Percentiles rank a stretch among this genome's conserved stretches.
Conservation (phyloP, 2,797 vertebrate species). For the Hydrolagus colliei region DNA sequence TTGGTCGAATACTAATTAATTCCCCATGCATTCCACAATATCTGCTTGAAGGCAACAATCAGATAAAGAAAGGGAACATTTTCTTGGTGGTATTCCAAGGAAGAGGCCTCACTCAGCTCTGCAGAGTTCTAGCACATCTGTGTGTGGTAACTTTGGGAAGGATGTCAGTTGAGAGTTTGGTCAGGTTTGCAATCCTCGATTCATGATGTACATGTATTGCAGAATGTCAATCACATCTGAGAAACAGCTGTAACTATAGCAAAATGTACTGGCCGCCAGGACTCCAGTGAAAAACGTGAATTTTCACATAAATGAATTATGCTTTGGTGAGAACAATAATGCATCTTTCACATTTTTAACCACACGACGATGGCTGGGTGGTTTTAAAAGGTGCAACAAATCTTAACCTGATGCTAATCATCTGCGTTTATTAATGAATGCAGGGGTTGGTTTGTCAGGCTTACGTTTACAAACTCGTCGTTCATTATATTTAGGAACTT, state of each 20-base stretch:
- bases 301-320: too few relatives aligned
- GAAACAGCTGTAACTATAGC: constrained; percentile 61
- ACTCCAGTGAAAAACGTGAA: constrained; percentile 20
- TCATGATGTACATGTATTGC: neutral
- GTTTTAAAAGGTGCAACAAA: too few relatives aligned
- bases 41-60: neutral
- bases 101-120: neutral
- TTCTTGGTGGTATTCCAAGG: neutral
- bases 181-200: neutral
- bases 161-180: neutral
- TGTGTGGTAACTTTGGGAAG: neutral
- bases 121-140: neutral
- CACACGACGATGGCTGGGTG: too few relatives aligned
- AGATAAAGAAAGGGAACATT: neutral
- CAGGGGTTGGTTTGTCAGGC: too few relatives aligned
- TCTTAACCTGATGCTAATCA: too few relatives aligned
- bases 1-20: neutral
- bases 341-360: too few relatives aligned
- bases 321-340: too few relatives aligned
- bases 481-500: too few relatives aligned
- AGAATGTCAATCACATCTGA: constrained; percentile 35
- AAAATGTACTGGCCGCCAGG: constrained; percentile 56
- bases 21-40: neutral
- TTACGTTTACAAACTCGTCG: too few relatives aligned
- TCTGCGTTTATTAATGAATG: too few relatives aligned